Evolutionary conservation across 2,797 vertebrate genomes (phyloP).

Genomic region (Gymnothorax javanicus): DNA sequence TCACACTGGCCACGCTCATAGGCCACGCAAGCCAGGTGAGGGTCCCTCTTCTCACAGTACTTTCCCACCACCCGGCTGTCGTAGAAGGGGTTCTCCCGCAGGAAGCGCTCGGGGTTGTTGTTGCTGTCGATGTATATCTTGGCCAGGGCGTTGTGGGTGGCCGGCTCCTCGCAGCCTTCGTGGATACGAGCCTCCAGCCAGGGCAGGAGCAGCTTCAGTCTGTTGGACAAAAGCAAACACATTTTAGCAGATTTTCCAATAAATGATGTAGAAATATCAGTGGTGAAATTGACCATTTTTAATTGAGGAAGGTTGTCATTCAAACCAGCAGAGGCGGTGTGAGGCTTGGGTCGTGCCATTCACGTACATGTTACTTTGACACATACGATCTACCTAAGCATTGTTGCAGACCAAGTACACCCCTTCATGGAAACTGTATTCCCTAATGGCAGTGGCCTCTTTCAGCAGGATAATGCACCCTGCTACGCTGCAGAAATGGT

Average conservation of each 20-base stretch:
- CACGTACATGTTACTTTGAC: too few relatives aligned
- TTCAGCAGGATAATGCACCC: too few relatives aligned
- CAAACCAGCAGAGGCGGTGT: too few relatives aligned
- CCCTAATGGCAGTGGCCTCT: too few relatives aligned
- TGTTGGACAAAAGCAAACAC: constrained; percentile 49
- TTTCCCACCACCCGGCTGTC: constrained; percentile 91
- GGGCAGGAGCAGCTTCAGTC: constrained; percentile 88
- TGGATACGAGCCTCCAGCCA: constrained; percentile 93
- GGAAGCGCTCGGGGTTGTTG: constrained; percentile 89
- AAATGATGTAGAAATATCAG: not conserved
- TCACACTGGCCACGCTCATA: constrained; percentile 93
- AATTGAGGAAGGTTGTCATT: too few relatives aligned
- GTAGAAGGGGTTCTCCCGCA: constrained; percentile 88
- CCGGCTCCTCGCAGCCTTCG: constrained; percentile 92
- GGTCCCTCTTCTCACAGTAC: constrained; percentile 95
- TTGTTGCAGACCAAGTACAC: too few relatives aligned
- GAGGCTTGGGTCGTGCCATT: too few relatives aligned
- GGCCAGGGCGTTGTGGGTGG: constrained; percentile 90
- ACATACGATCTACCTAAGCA: too few relatives aligned
- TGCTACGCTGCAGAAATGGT: too few relatives aligned
- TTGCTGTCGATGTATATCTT: constrained; percentile 97
- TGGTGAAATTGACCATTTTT: not conserved
- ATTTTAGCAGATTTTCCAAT: not conserved
- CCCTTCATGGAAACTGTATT: too few relatives aligned
- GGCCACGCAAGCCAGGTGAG: constrained; percentile 90